phyloP scores from a whole-genome alignment of 2,797 vertebrate species.

The Hippoglossus hippoglossus region DNA sequence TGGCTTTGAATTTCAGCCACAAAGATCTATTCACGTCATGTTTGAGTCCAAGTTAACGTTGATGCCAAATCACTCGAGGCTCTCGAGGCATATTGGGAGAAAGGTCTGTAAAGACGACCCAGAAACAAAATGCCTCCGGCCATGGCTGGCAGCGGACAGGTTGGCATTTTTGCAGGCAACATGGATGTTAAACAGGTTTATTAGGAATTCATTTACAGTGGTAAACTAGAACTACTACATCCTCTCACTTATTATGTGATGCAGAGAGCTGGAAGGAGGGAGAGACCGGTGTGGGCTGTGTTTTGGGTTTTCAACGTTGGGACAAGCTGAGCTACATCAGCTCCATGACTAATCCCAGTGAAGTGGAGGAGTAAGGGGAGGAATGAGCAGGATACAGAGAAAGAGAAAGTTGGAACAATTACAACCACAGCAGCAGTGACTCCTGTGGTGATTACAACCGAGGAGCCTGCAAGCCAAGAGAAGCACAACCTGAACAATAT shows the following conservation, averaged over 20 bases:
- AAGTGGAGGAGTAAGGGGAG: conserved; percentile 44
- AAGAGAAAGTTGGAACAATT: conserved; percentile 4
- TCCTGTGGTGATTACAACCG: no score
- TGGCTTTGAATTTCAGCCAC: no score
- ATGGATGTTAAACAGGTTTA: no score
- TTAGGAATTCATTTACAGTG: no score
- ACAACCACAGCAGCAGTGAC: not conserved
- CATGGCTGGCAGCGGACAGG: no score
- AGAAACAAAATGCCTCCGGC: not conserved
- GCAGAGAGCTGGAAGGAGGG: conserved; percentile 8
- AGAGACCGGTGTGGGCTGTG: conserved; percentile 40
- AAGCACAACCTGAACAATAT: no score
- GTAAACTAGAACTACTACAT: no score
- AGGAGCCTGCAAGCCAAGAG: no score
- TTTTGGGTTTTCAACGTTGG: conserved; percentile 50
- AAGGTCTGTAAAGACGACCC: not conserved
- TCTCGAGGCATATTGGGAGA: not conserved
- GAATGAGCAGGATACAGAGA: conserved; percentile 15
- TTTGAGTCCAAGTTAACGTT: no score
- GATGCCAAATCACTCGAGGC: not conserved
- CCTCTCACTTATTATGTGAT: no score
- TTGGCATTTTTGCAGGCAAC: no score
- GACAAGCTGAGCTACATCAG: conserved; percentile 55
- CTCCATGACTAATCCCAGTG: conserved; percentile 68
- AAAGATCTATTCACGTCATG: no score